Base-by-base conservation (phyloP, 1,140 invertebrate genomes). In the Xylocopa sonorina region DNA sequence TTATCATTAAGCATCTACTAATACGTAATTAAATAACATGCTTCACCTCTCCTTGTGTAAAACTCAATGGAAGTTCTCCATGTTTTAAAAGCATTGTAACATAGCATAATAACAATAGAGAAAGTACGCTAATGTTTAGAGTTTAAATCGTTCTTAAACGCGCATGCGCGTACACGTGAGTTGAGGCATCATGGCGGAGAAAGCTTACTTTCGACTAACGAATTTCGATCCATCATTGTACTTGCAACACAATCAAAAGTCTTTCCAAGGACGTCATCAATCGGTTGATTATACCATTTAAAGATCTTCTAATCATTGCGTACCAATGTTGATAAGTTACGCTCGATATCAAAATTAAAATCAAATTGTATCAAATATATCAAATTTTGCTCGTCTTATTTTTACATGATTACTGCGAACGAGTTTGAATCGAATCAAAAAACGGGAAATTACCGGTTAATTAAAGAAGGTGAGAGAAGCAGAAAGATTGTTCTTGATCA, bases 11-110 rank as follows among this genome's bases (percentile, higher is more conserved):
- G 85, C 83, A 80, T 88, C 72, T 89, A 80, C 38, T 75, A 79
- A 57, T 83, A 64, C 71, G 53, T 88, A 83, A 81, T 85, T 74
- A 58, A 82, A 74, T 83, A 78, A 78, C 58, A 74, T 85, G 86
- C 85, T 86, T 88, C 78, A 84, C 74, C 81, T 85, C 78, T 85
- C 71, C 85, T 63, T 73, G 63, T 82, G 78, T 86, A 84, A 80
- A 85, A 83, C 62, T 80, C 58, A 58, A 82, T 69, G 43, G 50
- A 76, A 68, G 82, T 84, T 89, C 78, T 77, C 57, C 75, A 78
- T 89, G 85, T 88, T 82, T 88, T 83, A 83, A 86, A 76, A 71
- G 88, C 87, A 89, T 88, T 90, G 88, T 91, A 90, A 89, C 85
- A 88, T 90, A 90, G 88, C 88, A 85, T 83, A 63, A 86, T 82